Evolutionary conservation across 2,888 invertebrate species (phyloP).

Genomic region (Rhagonycha fulva): DNA sequence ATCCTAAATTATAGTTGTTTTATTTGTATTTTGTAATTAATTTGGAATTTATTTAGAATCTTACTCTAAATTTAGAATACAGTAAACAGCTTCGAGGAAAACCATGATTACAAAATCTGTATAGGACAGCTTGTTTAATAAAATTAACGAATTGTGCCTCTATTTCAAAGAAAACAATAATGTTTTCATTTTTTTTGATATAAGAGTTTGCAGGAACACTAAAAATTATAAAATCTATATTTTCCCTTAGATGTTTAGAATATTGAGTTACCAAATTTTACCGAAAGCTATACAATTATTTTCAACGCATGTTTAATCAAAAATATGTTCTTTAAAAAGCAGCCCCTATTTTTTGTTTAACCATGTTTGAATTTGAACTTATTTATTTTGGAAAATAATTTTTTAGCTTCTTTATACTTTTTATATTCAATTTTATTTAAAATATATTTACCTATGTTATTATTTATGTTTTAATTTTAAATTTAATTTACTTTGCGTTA

Average conservation of each 20-base stretch:
- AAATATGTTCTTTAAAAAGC: not conserved
- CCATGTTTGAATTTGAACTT: too few species aligned
- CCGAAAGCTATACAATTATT: not conserved
- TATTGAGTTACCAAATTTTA: not conserved
- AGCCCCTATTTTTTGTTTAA: too few species aligned
- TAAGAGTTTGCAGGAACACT: not conserved
- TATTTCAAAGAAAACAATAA: not conserved
- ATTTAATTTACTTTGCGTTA: not conserved
- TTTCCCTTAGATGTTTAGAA: not conserved
- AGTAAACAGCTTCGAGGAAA: slow-evolving; percentile 3
- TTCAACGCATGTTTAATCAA: not conserved
- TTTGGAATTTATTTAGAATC: not conserved
- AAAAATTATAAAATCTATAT: not conserved
- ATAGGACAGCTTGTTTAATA: slow-evolving; percentile 15
- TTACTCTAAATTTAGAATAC: slow-evolving; percentile 12
- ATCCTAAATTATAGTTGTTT: slow-evolving; percentile 1
- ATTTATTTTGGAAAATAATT: too few species aligned
- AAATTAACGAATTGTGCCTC: slow-evolving; percentile 4
- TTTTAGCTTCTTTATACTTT: not conserved
- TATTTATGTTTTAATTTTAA: not conserved
- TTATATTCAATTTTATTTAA: not conserved
- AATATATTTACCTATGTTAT: not conserved
- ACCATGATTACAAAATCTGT: slow-evolving; percentile 6
- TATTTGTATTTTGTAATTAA: slow-evolving; percentile 6
- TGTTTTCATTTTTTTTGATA: not conserved